Evolutionary conservation across 2,797 vertebrate genomes (phyloP).

Genomic region (Cacajao melanocephalus): DNA sequence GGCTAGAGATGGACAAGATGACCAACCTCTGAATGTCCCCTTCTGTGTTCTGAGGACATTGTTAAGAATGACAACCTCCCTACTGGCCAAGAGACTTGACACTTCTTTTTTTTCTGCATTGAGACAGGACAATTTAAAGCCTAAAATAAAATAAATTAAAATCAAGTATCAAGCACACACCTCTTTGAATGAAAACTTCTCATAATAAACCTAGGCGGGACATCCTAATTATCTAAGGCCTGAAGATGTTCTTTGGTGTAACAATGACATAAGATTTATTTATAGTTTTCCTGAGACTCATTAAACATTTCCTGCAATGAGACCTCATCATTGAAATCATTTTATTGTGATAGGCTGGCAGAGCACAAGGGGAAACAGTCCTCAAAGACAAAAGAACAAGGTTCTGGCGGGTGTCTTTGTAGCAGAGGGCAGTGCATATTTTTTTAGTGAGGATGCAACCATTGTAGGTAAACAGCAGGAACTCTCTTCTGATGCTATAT

Average conservation of each 20-base stretch:
- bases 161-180: background rate
- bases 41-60: background rate
- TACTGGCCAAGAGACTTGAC: background rate
- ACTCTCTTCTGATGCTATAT: constrained; percentile 22
- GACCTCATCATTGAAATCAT: constrained; percentile 52
- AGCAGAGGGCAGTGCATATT: background rate
- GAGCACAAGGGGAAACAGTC: background rate
- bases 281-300: constrained; percentile 74
- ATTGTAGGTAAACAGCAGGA: constrained; percentile 46
- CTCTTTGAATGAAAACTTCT: constrained; percentile 41
- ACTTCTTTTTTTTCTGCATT: background rate
- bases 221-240: constrained; percentile 61
- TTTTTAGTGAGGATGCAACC: background rate
- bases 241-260: constrained; percentile 33
- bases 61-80: background rate
- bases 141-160: background rate
- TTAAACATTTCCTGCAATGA: constrained; percentile 77
- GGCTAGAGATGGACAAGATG: background rate
- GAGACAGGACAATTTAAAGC: background rate
- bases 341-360: constrained; percentile 44
- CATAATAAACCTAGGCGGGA: constrained; percentile 59
- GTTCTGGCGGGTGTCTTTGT: background rate
- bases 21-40: background rate
- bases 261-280: constrained; percentile 61
- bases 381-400: constrained; percentile 51